These are phyloP conservation scores for Acanthurus leucopareius DNA, from an alignment of 2,797 vertebrate species.

Conservation along the genomic window DNA sequence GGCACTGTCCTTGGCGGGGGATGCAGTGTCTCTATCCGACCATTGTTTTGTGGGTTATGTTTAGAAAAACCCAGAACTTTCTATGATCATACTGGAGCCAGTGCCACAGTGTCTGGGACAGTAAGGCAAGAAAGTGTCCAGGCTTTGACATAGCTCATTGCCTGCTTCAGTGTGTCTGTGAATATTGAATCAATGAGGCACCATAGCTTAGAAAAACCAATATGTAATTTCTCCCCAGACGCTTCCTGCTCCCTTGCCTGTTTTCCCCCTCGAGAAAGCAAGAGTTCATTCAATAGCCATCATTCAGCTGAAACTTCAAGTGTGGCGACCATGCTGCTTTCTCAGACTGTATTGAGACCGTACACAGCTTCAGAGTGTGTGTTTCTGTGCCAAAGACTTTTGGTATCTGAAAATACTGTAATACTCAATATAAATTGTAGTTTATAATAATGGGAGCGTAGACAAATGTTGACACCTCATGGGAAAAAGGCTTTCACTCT, in stretches of 20 bases:
- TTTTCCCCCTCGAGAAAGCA: constrained; percentile 61
- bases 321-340: constrained; percentile 54
- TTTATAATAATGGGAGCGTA: constrained; percentile 9
- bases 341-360: constrained; percentile 1
- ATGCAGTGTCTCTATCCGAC: too few relatives aligned
- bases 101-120: constrained; percentile 48
- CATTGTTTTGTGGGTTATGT: too few relatives aligned
- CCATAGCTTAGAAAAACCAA: constrained; percentile 72
- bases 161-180: constrained; percentile 64
- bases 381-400: constrained; percentile 20
- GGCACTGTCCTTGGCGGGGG: too few relatives aligned
- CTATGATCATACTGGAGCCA: constrained; percentile 29
- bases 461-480: background rate
- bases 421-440: constrained; percentile 12
- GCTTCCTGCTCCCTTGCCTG: constrained; percentile 44
- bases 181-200: constrained; percentile 79
- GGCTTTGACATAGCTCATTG: constrained; percentile 70
- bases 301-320: constrained; percentile 60
- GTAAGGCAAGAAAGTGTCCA: constrained; percentile 51
- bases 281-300: constrained; percentile 48
- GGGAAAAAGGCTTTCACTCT: constrained; percentile 1
- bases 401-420: constrained; percentile 20
- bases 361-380: constrained; percentile 31
- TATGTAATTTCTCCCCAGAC: constrained; percentile 73
- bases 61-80: constrained; percentile 38